phyloP scores from a whole-genome alignment of 1,140 invertebrate genomes.

The Drosophila cardini region DNA sequence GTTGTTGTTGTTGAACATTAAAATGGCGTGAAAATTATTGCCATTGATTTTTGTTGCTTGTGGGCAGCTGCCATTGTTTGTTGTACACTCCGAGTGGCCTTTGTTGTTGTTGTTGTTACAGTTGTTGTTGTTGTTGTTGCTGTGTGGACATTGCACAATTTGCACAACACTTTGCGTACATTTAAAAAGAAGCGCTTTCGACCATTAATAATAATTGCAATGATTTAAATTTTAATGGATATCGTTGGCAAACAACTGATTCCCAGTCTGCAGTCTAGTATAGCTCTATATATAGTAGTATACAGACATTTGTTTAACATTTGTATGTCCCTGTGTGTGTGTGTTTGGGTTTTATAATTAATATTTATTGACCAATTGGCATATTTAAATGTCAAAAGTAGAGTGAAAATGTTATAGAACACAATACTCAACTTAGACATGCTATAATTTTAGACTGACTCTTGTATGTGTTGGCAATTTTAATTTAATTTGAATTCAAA shows the following conservation, averaged over 20 bases:
- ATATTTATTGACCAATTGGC: conserved; percentile 69
- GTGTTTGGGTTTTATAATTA: conserved; percentile 54
- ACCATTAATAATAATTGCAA: conserved; percentile 82
- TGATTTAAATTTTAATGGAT: conserved; percentile 83
- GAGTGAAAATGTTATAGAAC: background rate
- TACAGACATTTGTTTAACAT: conserved; percentile 32
- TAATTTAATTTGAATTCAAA: conserved; percentile 74
- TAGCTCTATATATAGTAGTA: no score
- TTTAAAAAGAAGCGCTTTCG: conserved; percentile 72
- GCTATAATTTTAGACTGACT: background rate
- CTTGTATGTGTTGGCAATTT: conserved; percentile 42
- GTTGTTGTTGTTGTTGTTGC: conserved; percentile 20
- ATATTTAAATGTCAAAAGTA: background rate
- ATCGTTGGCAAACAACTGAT: conserved; percentile 73
- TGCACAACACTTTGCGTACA: conserved; percentile 72
- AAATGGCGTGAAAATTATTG: conserved; percentile 69
- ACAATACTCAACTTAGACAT: conserved; percentile 3
- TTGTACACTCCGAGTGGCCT: conserved; percentile 18
- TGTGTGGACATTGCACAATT: conserved; percentile 44
- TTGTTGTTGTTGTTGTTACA: conserved; percentile 25
- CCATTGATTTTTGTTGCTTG: conserved; percentile 56
- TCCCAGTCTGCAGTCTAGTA: background rate
- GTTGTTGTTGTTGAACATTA: conserved; percentile 44
- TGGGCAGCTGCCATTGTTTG: conserved; percentile 30
- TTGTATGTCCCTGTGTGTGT: conserved; percentile 41